Percentiles rank a stretch among this genome's conserved stretches.
phyloP scores from a whole-genome alignment of 2,113 vertebrate species.

The Phyllopteryx taeniolatus region DNA sequence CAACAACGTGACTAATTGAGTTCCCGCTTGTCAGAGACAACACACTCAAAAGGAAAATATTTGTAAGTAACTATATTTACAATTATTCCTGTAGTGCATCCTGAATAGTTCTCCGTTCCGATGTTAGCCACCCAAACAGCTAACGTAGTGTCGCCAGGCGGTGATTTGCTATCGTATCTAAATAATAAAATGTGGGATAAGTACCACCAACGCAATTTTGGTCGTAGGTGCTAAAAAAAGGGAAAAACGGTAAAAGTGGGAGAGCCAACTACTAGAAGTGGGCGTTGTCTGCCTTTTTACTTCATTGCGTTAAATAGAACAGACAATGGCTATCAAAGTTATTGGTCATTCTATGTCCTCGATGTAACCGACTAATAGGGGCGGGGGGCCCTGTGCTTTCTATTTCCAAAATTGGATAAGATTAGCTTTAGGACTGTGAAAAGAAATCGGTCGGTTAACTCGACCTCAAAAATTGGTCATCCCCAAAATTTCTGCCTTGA shows the following conservation, averaged over 20 bases:
- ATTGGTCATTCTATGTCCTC: background rate
- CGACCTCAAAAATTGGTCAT: no score
- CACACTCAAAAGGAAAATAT: background rate
- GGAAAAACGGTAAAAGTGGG: no score
- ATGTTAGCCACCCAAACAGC: conserved; percentile 18
- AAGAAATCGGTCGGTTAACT: no score
- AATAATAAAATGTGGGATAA: background rate
- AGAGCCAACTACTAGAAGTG: background rate
- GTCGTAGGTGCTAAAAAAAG: background rate
- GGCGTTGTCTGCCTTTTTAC: background rate
- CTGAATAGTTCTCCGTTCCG: background rate
- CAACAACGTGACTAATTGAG: background rate
- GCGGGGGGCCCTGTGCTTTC: no score
- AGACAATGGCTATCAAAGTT: background rate
- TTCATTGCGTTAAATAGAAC: background rate
- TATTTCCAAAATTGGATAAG: no score
- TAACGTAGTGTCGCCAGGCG: conserved; percentile 7
- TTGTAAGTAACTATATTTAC: conserved; percentile 33
- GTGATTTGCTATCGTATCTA: background rate
- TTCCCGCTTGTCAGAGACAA: background rate
- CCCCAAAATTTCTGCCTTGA: no score
- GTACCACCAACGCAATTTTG: background rate
- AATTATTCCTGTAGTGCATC: background rate
- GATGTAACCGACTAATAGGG: no score
- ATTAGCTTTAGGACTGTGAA: no score